Conservation (phyloP, 2,888 invertebrate species). For the Trichopria drosophilae region DNA sequence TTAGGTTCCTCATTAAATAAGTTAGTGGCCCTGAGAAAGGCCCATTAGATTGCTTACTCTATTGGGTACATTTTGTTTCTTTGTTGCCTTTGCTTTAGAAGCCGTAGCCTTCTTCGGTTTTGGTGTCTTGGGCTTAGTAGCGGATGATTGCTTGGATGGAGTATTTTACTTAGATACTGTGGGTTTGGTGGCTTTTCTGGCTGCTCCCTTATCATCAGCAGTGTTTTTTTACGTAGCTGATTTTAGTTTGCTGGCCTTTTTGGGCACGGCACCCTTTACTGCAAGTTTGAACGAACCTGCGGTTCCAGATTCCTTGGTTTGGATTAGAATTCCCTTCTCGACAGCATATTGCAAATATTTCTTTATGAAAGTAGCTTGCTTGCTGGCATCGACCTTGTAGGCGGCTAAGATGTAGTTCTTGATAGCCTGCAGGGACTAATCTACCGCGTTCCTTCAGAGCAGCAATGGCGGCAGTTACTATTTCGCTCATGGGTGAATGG, state of each 20-base stretch:
- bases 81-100: constrained; percentile 3
- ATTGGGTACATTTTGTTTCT: constrained; percentile 20
- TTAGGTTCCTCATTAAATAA: too few species aligned
- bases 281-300: constrained; percentile 60
- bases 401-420: constrained; percentile 67
- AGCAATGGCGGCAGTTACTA: too few species aligned
- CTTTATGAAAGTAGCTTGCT: constrained; percentile 64
- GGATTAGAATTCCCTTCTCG: constrained; percentile 62
- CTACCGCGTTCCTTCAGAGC: too few species aligned
- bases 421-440: constrained; percentile 65
- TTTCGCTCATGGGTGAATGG: constrained; percentile 61
- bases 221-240: too few species aligned
- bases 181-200: too few species aligned
- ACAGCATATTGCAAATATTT: constrained; percentile 65
- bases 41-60: constrained; percentile 6
- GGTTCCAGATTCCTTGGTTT: constrained; percentile 63
- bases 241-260: background rate
- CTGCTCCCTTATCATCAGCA: too few species aligned
- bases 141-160: too few species aligned
- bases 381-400: constrained; percentile 65
- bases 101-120: too few species aligned
- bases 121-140: too few species aligned
- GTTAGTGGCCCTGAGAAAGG: too few species aligned
- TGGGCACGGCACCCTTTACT: background rate
- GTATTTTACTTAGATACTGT: too few species aligned